phyloP scores from a whole-genome alignment of 1,140 invertebrate genomes.

The Littorina saxatilis region DNA sequence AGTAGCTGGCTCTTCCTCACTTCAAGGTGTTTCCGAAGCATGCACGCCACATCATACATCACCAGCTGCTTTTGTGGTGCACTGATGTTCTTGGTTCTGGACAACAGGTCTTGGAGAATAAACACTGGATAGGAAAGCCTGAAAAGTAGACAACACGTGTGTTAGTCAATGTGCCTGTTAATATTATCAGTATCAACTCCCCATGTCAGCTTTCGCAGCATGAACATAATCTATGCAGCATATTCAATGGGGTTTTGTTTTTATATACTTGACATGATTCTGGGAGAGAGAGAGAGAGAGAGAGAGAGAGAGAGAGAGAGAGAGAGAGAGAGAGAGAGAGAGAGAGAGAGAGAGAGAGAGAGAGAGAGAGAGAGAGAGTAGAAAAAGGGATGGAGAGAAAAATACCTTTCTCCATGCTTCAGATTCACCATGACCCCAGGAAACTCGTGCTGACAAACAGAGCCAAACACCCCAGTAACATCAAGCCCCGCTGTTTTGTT shows the following conservation, averaged over 20 bases:
- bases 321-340: neutral
- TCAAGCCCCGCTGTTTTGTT: neutral
- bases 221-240: too few species aligned
- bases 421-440: neutral
- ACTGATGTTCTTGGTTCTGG: neutral
- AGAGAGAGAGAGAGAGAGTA: neutral
- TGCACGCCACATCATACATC: conserved; percentile 28
- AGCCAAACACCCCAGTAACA: conserved; percentile 14
- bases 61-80: neutral
- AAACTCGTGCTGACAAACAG: too few species aligned
- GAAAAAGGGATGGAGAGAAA: too few species aligned
- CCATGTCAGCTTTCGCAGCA: neutral
- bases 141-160: neutral
- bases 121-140: conserved; percentile 16
- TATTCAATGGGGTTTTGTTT: neutral
- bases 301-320: too few species aligned
- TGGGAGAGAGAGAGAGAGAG: too few species aligned
- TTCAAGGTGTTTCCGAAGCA: neutral
- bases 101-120: neutral
- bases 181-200: neutral
- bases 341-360: neutral
- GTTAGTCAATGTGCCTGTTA: neutral
- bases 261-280: too few species aligned
- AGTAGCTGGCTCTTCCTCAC: neutral
- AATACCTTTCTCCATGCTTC: conserved; percentile 22